Evolutionary conservation across 2,797 vertebrate species (phyloP), one percentile per base, ranked within the genome.

Genomic region (Hippocampus kuda): DNA sequence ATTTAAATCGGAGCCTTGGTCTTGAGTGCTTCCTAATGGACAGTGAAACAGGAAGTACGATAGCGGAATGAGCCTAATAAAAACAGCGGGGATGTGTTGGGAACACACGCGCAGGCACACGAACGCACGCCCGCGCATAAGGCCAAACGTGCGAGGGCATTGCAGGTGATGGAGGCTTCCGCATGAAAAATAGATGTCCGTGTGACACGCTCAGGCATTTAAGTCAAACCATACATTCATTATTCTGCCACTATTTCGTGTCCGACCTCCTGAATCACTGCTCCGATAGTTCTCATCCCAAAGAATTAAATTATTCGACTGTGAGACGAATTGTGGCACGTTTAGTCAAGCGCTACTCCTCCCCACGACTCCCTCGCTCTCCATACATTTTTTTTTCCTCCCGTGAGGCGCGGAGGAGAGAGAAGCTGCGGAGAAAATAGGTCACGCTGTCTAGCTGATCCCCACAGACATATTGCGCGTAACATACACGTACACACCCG

Each of bases 21-120:
- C 75, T 77, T 83, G 88, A 91, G 89, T 90, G 88, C 86, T 84
- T 84, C 78, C 83, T 91, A 88, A 91, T 90, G 88, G 88, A 88
- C 68, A 16, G 75, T 74, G 77, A 78, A 71, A 74, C 67, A 66
- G 72, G 60, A 70, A 41, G 70, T 81, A 48, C 77, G 79, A 83
- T 77, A 80, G 78, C 77, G 54, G 68, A 66, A 71, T 26, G 49
- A 71, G 63, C 22, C 53, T 72, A 70, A 72, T 22, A 63, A 72
- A 73, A 69, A 38, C 70, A 75, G 63, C 60, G 49, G 67, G 11
- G 68, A 72, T 72, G 68, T 70, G 68, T 66, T 66, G 59, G 53
- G 24, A 49, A 56, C 69, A 65, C 22, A 54, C n/a, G 48, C 26
- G 6, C 24, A 65, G 24, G 70, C 46, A 30, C 16, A 34, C 30